These are phyloP conservation scores for Datnioides undecimradiatus DNA, from an alignment of 2,113 vertebrate species.

Conservation along the genomic window DNA sequence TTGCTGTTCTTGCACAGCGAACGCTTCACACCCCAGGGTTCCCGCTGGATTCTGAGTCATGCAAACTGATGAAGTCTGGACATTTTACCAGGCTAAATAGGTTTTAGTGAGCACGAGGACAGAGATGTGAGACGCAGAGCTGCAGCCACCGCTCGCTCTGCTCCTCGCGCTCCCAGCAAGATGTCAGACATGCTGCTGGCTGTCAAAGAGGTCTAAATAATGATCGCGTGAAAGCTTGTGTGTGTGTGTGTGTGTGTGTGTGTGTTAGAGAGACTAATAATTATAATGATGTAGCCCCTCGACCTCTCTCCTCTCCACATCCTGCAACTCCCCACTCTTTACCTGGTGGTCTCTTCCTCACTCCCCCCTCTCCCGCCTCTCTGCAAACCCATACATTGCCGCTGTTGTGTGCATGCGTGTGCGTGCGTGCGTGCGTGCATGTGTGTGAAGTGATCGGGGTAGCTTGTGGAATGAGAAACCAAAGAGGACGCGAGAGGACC, in stretches of 20 bases:
- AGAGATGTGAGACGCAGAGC: background rate
- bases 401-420: conserved; percentile 14
- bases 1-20: background rate
- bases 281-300: background rate
- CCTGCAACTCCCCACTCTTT: conserved; percentile 24
- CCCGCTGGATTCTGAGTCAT: background rate
- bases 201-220: conserved; percentile 10
- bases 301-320: conserved; percentile 15
- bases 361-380: too few species aligned
- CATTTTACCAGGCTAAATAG: background rate
- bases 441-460: conserved; percentile 9
- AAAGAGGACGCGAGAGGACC: conserved; percentile 23
- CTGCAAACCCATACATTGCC: conserved; percentile 44
- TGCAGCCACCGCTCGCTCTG: background rate
- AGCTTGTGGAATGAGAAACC: conserved; percentile 42
- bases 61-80: background rate
- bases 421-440: background rate
- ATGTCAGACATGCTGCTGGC: background rate
- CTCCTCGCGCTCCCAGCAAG: background rate
- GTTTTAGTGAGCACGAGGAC: background rate
- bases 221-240: conserved; percentile 3
- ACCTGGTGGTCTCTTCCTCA: conserved; percentile 63
- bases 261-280: conserved; percentile 11
- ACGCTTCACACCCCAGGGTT: background rate
- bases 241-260: conserved; percentile 10